Percentiles rank a stretch among this genome's conserved stretches.
phyloP scores from a whole-genome alignment of 2,888 invertebrate genomes.

The Oligia latruncula region DNA sequence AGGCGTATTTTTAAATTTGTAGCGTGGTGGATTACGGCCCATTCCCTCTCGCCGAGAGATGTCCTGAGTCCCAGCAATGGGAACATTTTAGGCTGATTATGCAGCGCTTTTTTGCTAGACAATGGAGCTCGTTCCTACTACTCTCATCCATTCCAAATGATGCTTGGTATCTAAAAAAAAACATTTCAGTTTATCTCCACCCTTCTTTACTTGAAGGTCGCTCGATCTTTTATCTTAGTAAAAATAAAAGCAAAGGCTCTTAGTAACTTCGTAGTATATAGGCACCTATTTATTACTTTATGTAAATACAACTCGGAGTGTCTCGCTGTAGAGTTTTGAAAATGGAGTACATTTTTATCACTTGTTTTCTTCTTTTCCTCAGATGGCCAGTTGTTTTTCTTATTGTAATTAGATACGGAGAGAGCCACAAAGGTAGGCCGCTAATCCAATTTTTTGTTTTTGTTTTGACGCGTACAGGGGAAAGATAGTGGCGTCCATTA shows the following conservation, averaged over 20 bases:
- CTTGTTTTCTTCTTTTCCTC: constrained; percentile 59
- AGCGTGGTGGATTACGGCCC: no score
- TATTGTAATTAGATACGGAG: constrained; percentile 67
- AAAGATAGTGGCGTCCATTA: constrained; percentile 86
- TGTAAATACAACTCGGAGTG: constrained; percentile 53
- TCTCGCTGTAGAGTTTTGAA: constrained; percentile 47
- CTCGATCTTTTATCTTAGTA: constrained; percentile 38
- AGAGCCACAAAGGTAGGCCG: constrained; percentile 71
- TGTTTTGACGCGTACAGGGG: constrained; percentile 79
- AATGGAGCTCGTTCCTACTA: background rate
- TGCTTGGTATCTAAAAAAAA: background rate
- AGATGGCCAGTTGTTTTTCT: constrained; percentile 65
- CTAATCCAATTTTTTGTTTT: constrained; percentile 80
- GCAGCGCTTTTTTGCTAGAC: background rate
- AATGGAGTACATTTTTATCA: constrained; percentile 63
- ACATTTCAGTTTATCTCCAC: constrained; percentile 31
- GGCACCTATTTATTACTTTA: constrained; percentile 51
- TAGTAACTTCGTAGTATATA: constrained; percentile 47
- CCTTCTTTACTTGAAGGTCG: constrained; percentile 23
- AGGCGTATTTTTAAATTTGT: no score
- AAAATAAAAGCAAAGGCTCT: constrained; percentile 50
- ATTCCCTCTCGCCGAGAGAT: no score
- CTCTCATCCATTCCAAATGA: background rate
- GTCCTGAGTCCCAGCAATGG: no score
- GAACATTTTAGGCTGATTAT: no score